A percentile compares a stretch with the other conserved stretches of the same genome.
These are phyloP conservation scores for Argyra leucocephala DNA, from an alignment of 2,888 invertebrate species.

Conservation along the genomic window DNA sequence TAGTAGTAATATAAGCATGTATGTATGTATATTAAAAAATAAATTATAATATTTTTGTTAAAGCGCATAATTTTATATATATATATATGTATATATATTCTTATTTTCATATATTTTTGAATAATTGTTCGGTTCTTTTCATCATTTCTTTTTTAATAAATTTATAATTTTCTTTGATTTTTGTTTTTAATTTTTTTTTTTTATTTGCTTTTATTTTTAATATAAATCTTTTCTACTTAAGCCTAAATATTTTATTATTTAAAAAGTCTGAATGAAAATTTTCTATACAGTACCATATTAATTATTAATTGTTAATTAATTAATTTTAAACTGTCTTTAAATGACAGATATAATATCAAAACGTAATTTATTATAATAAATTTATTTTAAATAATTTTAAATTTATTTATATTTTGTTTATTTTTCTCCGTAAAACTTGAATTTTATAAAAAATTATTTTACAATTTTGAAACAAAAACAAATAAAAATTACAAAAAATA, in stretches of 20 bases:
- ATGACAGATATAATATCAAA: conserved; percentile 4
- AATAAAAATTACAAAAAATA: neutral
- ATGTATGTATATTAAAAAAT: conserved; percentile 1
- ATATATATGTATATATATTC: neutral
- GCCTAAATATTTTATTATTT: neutral
- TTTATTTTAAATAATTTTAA: neutral
- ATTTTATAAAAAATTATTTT: neutral
- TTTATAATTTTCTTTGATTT: neutral
- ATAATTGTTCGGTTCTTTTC: too few species aligned
- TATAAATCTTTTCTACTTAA: conserved; percentile 1
- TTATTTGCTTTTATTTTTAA: neutral
- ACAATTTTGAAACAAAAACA: neutral
- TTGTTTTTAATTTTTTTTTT: neutral
- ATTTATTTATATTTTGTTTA: neutral
- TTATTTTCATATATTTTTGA: neutral
- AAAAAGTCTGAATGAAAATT: neutral
- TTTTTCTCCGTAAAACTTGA: too few species aligned
- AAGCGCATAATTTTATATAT: neutral
- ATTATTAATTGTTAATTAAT: neutral
- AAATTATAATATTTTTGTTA: neutral
- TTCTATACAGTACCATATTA: too few species aligned
- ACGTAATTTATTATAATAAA: neutral
- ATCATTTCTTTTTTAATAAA: neutral
- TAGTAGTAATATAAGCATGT: neutral
- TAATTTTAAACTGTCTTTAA: neutral